A percentile compares a stretch with the other conserved stretches of the same genome.
Evolutionary conservation across 2,113 vertebrate species (phyloP).

Genomic region (Poeciliopsis turrubarensis): DNA sequence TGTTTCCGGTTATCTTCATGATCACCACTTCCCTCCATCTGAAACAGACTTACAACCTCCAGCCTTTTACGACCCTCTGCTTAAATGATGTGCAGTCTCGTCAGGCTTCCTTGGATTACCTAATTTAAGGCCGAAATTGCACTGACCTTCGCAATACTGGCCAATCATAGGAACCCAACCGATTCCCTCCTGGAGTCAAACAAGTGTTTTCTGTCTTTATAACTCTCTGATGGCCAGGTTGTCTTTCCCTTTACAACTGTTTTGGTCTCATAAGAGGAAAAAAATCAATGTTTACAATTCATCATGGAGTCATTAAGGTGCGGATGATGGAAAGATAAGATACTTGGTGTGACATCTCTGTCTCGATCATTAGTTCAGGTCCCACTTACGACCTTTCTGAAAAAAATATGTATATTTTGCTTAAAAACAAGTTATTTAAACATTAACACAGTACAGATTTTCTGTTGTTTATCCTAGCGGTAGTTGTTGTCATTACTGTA

Average conservation of each 20-base stretch:
- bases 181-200: constrained; percentile 31
- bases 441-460: background rate
- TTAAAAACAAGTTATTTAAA: too few relatives aligned
- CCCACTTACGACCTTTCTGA: constrained; percentile 40
- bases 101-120: constrained; percentile 36
- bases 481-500: background rate
- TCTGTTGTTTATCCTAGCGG: background rate
- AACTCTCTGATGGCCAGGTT: constrained; percentile 42
- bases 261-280: constrained; percentile 36
- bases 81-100: constrained; percentile 54
- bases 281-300: constrained; percentile 73
- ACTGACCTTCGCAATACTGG: constrained; percentile 38
- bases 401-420: constrained; percentile 1
- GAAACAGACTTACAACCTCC: constrained; percentile 37
- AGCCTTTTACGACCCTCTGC: constrained; percentile 67
- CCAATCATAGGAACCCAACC: constrained; percentile 63
- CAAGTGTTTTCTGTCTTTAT: constrained; percentile 63
- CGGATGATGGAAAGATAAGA: constrained; percentile 42
- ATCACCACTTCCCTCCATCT: constrained; percentile 40
- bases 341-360: constrained; percentile 26
- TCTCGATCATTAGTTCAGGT: constrained; percentile 36
- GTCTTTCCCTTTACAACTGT: constrained; percentile 49
- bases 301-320: constrained; percentile 59
- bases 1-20: constrained; percentile 61
- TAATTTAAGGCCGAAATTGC: constrained; percentile 55